Evolutionary conservation across 37 sponge, comb jelly and placozoan species (phyloP).

Genomic region (Geodia barretti): DNA sequence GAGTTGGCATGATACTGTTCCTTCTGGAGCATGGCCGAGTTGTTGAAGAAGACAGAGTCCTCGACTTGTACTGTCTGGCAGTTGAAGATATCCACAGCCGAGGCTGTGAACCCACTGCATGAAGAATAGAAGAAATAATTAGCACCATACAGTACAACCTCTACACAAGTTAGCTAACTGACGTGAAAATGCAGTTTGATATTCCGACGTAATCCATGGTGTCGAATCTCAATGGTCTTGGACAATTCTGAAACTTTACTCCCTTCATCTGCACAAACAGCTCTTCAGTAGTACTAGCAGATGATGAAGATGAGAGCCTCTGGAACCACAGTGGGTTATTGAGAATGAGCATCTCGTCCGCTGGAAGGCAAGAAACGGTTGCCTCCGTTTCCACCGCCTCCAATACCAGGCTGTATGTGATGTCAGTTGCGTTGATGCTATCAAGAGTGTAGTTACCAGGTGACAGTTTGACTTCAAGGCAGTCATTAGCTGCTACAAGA

Average conservation of each 20-base stretch:
- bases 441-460: not conserved
- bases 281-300: not conserved
- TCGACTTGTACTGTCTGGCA: not conserved
- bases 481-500: not conserved
- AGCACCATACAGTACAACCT: no score
- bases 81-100: constrained; percentile 47
- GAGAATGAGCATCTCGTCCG: no score
- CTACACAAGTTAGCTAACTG: no score
- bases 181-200: constrained; percentile 42
- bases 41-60: constrained; percentile 17
- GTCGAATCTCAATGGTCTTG: constrained; percentile 22
- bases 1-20: constrained; percentile 31
- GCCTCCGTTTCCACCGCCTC: not conserved
- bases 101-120: constrained; percentile 31
- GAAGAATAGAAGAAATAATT: no score
- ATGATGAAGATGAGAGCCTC: no score
- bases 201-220: constrained; percentile 39
- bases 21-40: not conserved
- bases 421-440: not conserved
- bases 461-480: not conserved
- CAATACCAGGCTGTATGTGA: no score
- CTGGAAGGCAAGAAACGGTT: no score
- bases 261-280: constrained; percentile 1
- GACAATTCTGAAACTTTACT: constrained; percentile 34
- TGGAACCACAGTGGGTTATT: not conserved